A percentile compares a stretch with the other conserved stretches of the same genome.
Evolutionary conservation across 2,113 vertebrate species (phyloP).

Genomic region (Genyomyrus donnyi): DNA sequence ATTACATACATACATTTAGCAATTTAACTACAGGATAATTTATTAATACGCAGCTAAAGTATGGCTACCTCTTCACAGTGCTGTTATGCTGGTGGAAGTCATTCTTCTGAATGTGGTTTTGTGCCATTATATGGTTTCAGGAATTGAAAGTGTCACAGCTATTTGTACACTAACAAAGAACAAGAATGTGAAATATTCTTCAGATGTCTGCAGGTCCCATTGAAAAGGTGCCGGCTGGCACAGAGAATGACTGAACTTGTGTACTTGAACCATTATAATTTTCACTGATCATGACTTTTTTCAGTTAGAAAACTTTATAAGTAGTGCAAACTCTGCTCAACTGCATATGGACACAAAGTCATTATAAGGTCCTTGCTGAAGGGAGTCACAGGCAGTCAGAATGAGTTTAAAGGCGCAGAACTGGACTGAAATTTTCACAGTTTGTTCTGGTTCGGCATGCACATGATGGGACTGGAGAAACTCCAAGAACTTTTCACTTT

Average conservation of each 20-base stretch:
- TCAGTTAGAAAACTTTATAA: background rate
- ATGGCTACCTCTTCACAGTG: background rate
- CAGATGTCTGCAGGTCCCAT: background rate
- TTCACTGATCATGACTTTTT: background rate
- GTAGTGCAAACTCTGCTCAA: background rate
- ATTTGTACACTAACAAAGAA: background rate
- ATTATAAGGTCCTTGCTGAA: background rate
- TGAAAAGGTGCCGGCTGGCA: background rate
- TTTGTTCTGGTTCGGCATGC: constrained; percentile 1
- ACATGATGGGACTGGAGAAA: background rate
- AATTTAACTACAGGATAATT: background rate
- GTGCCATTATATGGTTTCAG: background rate
- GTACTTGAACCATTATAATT: background rate
- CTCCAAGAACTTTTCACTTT: background rate
- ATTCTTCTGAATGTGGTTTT: background rate
- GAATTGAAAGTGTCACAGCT: background rate
- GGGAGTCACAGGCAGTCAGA: background rate
- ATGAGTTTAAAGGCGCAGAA: background rate
- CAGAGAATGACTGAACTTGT: background rate
- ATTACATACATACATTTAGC: background rate
- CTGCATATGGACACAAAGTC: background rate
- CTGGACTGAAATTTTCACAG: background rate
- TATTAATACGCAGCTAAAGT: background rate
- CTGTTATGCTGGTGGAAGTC: background rate
- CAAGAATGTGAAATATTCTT: background rate